Evolutionary conservation across 2,888 invertebrate species (phyloP).

Genomic region (Trimorus sp.): DNA sequence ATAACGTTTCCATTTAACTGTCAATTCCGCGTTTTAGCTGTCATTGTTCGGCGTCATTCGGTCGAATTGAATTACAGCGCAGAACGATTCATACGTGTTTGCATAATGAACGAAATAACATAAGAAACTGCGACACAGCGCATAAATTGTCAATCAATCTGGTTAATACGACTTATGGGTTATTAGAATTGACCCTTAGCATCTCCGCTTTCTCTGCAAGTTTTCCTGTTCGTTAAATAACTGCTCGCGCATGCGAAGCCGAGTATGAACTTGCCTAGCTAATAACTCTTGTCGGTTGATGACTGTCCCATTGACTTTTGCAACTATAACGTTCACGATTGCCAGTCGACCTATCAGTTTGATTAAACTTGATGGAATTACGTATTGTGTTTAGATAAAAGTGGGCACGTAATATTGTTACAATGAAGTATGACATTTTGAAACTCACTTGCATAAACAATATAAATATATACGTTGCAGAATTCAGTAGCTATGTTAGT

Average conservation of each 20-base stretch:
- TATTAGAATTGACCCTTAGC: conserved; percentile 55
- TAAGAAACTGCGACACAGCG: conserved; percentile 30
- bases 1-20: background rate
- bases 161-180: conserved; percentile 52
- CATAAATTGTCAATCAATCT: conserved; percentile 65
- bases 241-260: conserved; percentile 59
- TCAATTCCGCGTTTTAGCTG: background rate
- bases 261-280: conserved; percentile 54
- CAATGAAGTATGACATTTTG: background rate
- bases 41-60: background rate
- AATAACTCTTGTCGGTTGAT: conserved; percentile 53
- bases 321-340: conserved; percentile 52
- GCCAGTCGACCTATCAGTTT: conserved; percentile 37
- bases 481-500: too few species aligned
- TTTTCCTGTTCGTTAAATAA: conserved; percentile 64
- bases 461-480: too few species aligned
- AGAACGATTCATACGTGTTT: conserved; percentile 3
- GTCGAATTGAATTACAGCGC: conserved; percentile 17
- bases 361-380: conserved; percentile 49
- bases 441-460: too few species aligned
- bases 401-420: too few species aligned
- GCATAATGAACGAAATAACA: conserved; percentile 30
- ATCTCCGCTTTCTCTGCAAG: conserved; percentile 61
- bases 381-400: conserved; percentile 28
- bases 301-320: conserved; percentile 63